A percentile compares a stretch with the other conserved stretches of the same genome.
These are phyloP conservation scores for Sigmodon hispidus DNA, from an alignment of 2,113 vertebrate genomes.

Conservation along the genomic window DNA sequence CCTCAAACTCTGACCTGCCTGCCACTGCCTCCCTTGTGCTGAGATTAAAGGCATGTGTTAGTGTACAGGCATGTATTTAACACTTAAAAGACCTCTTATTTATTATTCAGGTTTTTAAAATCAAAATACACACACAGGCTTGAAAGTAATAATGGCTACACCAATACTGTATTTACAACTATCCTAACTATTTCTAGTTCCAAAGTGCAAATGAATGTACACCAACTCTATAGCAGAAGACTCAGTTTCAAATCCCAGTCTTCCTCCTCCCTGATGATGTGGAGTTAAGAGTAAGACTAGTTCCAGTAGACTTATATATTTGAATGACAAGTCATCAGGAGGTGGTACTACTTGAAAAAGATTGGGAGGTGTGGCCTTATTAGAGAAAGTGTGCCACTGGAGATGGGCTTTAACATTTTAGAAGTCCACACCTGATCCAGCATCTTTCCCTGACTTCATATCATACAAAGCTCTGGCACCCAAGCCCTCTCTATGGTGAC, in stretches of 20 bases:
- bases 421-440: neutral
- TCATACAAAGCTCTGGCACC: neutral
- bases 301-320: neutral
- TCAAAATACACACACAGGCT: neutral
- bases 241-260: neutral
- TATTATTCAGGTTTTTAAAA: neutral
- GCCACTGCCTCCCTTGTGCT: neutral
- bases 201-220: neutral
- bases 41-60: neutral
- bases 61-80: too few relatives aligned
- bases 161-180: neutral
- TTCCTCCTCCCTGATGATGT: neutral
- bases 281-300: neutral
- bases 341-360: neutral
- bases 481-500: neutral
- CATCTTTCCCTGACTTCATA: neutral
- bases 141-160: neutral
- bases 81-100: neutral
- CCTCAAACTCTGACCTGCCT: neutral
- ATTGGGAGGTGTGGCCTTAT: neutral
- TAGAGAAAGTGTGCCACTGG: neutral
- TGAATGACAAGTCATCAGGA: neutral
- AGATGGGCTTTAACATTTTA: neutral
- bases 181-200: neutral
- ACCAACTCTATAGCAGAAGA: neutral